A percentile compares a stretch with the other conserved stretches of the same genome.
phyloP scores from a whole-genome alignment of 1,140 invertebrate species.

The Araneus ventricosus region DNA sequence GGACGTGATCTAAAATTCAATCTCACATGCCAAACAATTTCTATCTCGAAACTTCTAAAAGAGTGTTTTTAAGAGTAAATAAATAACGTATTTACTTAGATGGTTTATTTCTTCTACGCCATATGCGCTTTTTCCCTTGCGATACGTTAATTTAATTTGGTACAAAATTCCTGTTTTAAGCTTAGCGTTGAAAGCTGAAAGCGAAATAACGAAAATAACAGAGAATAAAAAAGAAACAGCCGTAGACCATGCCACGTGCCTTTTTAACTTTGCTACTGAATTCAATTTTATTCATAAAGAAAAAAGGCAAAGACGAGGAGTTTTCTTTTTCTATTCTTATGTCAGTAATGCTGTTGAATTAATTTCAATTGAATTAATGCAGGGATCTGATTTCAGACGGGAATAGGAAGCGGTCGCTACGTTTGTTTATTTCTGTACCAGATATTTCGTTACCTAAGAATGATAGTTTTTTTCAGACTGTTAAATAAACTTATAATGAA shows the following conservation, averaged over 20 bases:
- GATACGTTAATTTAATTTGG: slow-evolving; percentile 29
- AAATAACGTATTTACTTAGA: slow-evolving; percentile 31
- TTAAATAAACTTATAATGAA: too few species aligned
- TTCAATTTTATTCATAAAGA: slow-evolving; percentile 25
- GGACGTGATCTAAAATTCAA: slow-evolving; percentile 37
- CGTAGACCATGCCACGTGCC: background rate
- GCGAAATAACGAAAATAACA: background rate
- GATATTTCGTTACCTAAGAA: too few species aligned
- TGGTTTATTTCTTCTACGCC: slow-evolving; percentile 13
- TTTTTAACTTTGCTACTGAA: background rate
- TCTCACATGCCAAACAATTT: slow-evolving; percentile 6
- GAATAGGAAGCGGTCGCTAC: background rate
- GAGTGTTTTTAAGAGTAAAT: slow-evolving; percentile 18
- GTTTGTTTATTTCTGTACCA: background rate
- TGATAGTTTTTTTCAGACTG: too few species aligned
- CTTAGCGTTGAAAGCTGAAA: background rate
- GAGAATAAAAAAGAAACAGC: background rate
- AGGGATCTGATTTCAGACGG: slow-evolving; percentile 3
- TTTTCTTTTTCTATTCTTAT: background rate
- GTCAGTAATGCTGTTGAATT: background rate
- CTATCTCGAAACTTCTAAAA: background rate
- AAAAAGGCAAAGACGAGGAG: background rate
- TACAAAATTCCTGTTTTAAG: background rate
- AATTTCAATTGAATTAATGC: slow-evolving; percentile 8
- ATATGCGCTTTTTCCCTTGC: slow-evolving; percentile 22